These are phyloP conservation scores for Caenorhabditis sinica DNA, from an alignment of 2,888 invertebrate genomes.

Conservation along the genomic window DNA sequence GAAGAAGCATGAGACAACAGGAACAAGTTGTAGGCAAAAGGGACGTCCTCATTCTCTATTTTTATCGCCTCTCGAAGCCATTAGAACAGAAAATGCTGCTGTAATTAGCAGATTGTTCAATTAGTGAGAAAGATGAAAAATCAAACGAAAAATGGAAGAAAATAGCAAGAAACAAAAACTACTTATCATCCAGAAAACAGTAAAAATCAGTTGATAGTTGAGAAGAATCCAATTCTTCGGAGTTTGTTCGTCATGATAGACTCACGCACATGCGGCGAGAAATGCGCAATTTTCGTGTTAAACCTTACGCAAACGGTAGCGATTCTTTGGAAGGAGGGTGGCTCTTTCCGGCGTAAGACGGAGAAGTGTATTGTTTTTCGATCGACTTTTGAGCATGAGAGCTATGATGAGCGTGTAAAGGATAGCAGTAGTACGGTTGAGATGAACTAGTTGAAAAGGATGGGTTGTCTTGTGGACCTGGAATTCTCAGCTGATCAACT, in stretches of 20 bases:
- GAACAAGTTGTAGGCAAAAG: conserved; percentile 37
- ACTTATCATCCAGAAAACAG: background rate
- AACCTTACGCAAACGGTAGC: conserved; percentile 63
- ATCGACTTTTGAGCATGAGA: conserved; percentile 31
- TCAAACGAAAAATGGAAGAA: background rate
- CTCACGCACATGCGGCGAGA: conserved; percentile 57
- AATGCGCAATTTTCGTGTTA: conserved; percentile 59
- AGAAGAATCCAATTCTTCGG: background rate
- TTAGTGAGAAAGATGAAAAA: conserved; percentile 30
- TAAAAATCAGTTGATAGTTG: background rate
- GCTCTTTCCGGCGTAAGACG: conserved; percentile 21
- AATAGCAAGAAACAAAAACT: background rate
- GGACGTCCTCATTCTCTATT: conserved; percentile 33
- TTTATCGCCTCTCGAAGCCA: conserved; percentile 47
- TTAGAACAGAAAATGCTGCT: conserved; percentile 56
- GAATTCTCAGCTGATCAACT: no score
- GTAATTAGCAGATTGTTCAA: conserved; percentile 59
- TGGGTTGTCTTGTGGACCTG: no score
- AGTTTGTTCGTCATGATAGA: conserved; percentile 58
- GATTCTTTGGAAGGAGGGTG: conserved; percentile 6
- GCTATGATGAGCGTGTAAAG: conserved; percentile 5
- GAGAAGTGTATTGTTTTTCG: conserved; percentile 36
- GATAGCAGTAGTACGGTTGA: conserved; percentile 18
- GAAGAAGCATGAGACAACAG: conserved; percentile 25
- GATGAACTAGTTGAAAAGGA: conserved; percentile 7